Percentiles rank a stretch among this genome's conserved stretches.
These are phyloP conservation scores for Dolichallabes microphthalmus DNA, from an alignment of 2,113 vertebrate genomes.

Conservation along the genomic window DNA sequence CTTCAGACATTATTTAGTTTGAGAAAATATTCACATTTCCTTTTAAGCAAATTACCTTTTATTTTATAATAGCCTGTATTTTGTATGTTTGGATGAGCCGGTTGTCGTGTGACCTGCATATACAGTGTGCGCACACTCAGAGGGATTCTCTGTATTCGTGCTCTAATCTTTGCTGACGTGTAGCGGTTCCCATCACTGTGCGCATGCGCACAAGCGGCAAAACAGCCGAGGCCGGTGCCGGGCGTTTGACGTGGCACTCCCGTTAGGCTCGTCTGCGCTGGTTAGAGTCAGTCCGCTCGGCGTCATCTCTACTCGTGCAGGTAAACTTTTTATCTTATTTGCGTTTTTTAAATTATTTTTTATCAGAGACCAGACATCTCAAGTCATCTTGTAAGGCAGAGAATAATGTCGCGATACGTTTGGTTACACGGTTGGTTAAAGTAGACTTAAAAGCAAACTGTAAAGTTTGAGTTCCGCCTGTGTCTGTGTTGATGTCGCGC, in stretches of 20 bases:
- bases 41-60: too few species aligned
- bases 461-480: conserved; percentile 36
- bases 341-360: too few species aligned
- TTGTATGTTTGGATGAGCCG: neutral
- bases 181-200: conserved; percentile 52
- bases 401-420: neutral
- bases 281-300: conserved; percentile 39
- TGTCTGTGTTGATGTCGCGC: neutral
- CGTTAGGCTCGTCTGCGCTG: conserved; percentile 44
- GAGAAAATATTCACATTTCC: neutral
- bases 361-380: neutral
- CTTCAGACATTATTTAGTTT: neutral
- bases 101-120: neutral
- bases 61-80: neutral
- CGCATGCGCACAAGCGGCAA: conserved; percentile 63
- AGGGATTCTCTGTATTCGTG: neutral
- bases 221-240: conserved; percentile 56
- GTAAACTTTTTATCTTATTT: conserved; percentile 53
- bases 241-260: conserved; percentile 81
- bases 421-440: neutral
- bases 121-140: too few species aligned
- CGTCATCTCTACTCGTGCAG: conserved; percentile 54
- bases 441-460: neutral
- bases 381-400: neutral
- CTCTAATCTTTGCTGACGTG: conserved; percentile 67